Percentiles rank a stretch among this genome's conserved stretches.
Evolutionary conservation across 2,888 invertebrate species (phyloP).

Genomic region (Callinectes sapidus): DNA sequence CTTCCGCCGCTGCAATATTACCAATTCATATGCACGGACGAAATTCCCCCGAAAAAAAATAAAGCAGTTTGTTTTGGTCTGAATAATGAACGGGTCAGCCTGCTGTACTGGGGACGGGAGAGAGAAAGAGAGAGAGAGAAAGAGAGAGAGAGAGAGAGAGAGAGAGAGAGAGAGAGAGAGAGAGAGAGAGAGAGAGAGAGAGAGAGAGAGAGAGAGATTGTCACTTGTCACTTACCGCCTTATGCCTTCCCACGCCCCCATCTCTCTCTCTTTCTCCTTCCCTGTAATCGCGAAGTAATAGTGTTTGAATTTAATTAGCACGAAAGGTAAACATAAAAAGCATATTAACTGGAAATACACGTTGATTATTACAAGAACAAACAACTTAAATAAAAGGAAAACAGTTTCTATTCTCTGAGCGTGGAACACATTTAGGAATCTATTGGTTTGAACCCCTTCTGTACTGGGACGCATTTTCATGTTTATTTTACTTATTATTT

Average conservation of each 20-base stretch:
- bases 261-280: background rate
- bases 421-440: too few relatives aligned
- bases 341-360: too few relatives aligned
- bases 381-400: background rate
- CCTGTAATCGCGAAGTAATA: background rate
- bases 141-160: background rate
- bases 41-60: background rate
- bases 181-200: slow-evolving; percentile 1
- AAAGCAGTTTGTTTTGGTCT: background rate
- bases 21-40: background rate
- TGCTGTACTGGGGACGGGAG: background rate
- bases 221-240: background rate
- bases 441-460: too few relatives aligned
- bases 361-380: too few relatives aligned
- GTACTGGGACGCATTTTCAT: too few relatives aligned
- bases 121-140: background rate
- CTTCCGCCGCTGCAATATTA: background rate
- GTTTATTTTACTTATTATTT: too few relatives aligned
- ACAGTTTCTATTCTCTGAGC: background rate
- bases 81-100: background rate
- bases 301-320: too few relatives aligned
- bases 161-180: background rate
- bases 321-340: too few relatives aligned
- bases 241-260: too few relatives aligned
- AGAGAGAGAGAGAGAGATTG: background rate